phyloP scores from a whole-genome alignment of 2,888 invertebrate genomes.

The Ectemnius cavifrons region DNA sequence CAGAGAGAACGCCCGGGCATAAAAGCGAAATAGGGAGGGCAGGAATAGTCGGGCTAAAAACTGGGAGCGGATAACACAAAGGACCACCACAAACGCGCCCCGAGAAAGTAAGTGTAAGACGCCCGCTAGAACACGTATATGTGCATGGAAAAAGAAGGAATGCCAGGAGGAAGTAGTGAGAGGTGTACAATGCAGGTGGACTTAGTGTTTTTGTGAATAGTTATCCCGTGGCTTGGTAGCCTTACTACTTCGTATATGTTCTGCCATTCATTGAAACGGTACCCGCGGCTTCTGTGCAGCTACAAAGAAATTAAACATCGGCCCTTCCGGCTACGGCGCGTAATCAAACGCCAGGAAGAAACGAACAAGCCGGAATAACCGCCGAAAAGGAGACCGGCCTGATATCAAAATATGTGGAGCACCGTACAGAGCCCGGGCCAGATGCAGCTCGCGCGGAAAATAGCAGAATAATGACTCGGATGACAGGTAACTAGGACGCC shows the following conservation, averaged over 20 bases:
- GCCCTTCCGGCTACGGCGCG: conserved; percentile 59
- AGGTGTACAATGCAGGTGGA: too few species aligned
- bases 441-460: conserved; percentile 13
- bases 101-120: neutral
- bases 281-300: conserved; percentile 46
- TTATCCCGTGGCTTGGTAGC: conserved; percentile 13
- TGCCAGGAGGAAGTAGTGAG: neutral
- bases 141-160: neutral
- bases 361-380: conserved; percentile 34
- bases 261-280: conserved; percentile 53
- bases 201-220: too few species aligned
- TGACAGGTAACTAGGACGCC: conserved; percentile 30
- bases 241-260: conserved; percentile 51
- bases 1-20: conserved; percentile 6
- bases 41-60: conserved; percentile 45
- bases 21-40: conserved; percentile 26
- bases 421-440: conserved; percentile 1
- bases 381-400: conserved; percentile 13
- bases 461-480: conserved; percentile 45
- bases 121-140: neutral
- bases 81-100: conserved; percentile 22
- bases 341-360: conserved; percentile 67
- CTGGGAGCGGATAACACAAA: conserved; percentile 48
- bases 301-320: conserved; percentile 70
- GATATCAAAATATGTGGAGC: conserved; percentile 47